Conservation (phyloP, 2,797 vertebrate genomes). For the Amblyraja radiata region DNA sequence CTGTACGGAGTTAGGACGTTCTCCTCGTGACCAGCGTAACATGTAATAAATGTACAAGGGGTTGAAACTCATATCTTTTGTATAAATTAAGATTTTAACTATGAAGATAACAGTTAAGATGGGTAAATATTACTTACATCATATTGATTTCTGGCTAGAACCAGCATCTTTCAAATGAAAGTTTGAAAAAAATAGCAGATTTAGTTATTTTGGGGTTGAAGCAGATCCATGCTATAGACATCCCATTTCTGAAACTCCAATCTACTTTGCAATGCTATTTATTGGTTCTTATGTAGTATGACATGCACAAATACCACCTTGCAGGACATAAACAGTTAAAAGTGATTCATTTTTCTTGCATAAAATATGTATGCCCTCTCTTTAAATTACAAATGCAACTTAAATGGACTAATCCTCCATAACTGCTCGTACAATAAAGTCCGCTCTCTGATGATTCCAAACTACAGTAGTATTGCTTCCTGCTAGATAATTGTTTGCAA, state of each 20-base stretch:
- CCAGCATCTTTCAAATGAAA: neutral
- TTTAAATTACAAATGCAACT: conserved; percentile 28
- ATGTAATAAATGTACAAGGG: neutral
- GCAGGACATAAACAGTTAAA: conserved; percentile 10
- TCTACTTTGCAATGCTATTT: neutral
- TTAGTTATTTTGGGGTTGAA: neutral
- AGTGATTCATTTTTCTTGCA: neutral
- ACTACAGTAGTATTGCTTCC: conserved; percentile 51
- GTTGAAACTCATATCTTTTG: neutral
- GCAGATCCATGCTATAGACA: neutral
- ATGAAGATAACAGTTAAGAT: neutral
- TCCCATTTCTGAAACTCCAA: neutral
- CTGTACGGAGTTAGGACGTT: too few species aligned
- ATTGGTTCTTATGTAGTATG: neutral
- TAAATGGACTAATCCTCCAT: conserved; percentile 29
- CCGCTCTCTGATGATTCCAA: conserved; percentile 21
- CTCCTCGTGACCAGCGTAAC: too few species aligned
- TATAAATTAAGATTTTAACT: neutral
- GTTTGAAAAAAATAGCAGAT: neutral
- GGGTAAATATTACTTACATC: neutral
- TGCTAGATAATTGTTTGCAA: conserved; percentile 81
- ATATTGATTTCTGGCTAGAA: neutral
- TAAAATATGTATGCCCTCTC: conserved; percentile 19
- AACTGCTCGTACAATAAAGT: conserved; percentile 19
- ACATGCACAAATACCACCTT: neutral